Base-by-base conservation (phyloP, 1,140 invertebrate genomes). In the Bombus difficillimus region DNA sequence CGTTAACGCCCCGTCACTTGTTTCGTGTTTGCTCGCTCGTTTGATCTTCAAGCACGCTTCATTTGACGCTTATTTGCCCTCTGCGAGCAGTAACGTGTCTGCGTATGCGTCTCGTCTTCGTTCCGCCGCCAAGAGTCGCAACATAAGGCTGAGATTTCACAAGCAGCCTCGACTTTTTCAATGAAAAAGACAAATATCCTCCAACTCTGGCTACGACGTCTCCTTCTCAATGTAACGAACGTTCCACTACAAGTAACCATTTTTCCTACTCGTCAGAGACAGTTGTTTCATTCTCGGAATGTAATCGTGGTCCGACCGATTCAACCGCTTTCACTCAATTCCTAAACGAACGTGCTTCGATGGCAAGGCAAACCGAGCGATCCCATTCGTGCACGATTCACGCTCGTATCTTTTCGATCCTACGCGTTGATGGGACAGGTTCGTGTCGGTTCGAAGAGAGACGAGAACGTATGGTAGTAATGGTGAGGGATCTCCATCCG, bases 21-120 rank as follows among this genome's bases (percentile, higher is more conserved):
- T 93, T 93, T 92, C 93, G 87, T 94, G 93, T 95, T 95, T 95
- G 92, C 93, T 92, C 91, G 91, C 93, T 94, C 93, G 94, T 95
- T 94, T 95, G 94, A 94, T 94, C 94, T 94, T 93, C 91, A 88
- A 91, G 88, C 93, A 92, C 92, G 92, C 93, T 93, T 94, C 93
- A 94, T 93, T 94, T 93, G 93, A 94, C 92, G 93, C 91, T 92
- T 94, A 94, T 94, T 94, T 93, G 92, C 92, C 87, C 90, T 66
- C 32, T 90, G 62, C 47, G 22, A 75, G 71, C 69, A 62, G 28
- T n/a, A 53, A 82, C 86, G 57, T 69, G 71, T 53, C 15, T 71
- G 71, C 62, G 87, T 89, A 83, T 86, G 86, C 87, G 39, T 59
- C 25, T 57, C 92, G 90, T 92, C 90, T 92, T n/a, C 8, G 66